Evolutionary conservation across 1,140 invertebrate species (phyloP), one percentile per base, ranked within the genome.

Genomic region (Bombus ignitus): DNA sequence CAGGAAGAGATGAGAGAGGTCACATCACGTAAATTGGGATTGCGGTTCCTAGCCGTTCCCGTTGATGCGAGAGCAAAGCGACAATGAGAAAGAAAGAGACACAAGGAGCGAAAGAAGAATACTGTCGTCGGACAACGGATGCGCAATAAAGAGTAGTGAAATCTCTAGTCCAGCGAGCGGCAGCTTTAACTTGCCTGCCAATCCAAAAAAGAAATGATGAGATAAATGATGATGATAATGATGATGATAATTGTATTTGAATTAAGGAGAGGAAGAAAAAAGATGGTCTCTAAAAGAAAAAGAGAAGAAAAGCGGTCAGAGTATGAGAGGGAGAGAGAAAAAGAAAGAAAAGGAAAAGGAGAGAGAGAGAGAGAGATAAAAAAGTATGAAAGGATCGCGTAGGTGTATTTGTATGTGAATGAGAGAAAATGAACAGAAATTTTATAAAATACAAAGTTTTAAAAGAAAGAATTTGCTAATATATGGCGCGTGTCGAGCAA

Each of bases 91-190:
- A 39, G 28, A 75, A 35, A 71, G 47, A 77, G 66, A 39, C 35
- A 70, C 15, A 85, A 68, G 12, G 37, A 62, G 73, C 47, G 81
- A 87, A 32, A 75, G 44, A 72, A 15, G 57, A 76, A 35, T 22
- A 68, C 47, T 68, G 65, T 78, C 82, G 68, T 83, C 53, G 80
- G 78, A 66, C 75, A 91, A 90, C 87, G 91, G 90, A 84, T 93
- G 90, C 90, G 93, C 94, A 95, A 94, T 94, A 93, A 94, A 93
- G 94, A 93, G 93, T 95, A 94, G 94, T 95, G 93, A 95, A 95
- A 95, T 95, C 93, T 95, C 94, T 95, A 95, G 94, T 95, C 94
- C 93, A 94, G 94, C 92, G 94, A 94, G 91, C 91, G 93, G 94
- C 93, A 93, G 93, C 87, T 87, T 90, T 89, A 85, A 92, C 82